Base-by-base conservation (phyloP, 1,140 invertebrate species). In the Caenorhabditis elegans region DNA sequence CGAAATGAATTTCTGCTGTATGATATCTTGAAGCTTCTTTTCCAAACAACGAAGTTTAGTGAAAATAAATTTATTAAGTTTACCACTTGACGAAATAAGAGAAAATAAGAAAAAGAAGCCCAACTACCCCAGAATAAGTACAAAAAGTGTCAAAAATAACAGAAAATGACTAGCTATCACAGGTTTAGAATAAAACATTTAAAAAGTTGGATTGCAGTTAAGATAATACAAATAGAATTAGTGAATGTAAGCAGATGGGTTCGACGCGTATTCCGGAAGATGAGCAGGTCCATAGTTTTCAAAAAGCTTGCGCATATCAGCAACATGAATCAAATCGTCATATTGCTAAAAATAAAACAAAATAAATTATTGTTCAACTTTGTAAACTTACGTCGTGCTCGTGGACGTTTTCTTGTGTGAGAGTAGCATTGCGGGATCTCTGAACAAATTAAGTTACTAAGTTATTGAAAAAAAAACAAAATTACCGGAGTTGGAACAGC, bases 221-320 rank as follows among this genome's bases (percentile, higher is more conserved):
- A 34, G n/a, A 17, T 3, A 3, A 34, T 3, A 34, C 15, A 34
- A 55, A 55, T 8, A 60, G 3, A 60, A 60, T 70, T 39, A 70
- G 34, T 70, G 60, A 70, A 70, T 70, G 60, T 70, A 70, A 39
- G 31, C 60, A 39, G 28, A 70, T 36, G 34, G 60, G 39, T 31
- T 22, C n/a, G 60, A 70, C 19, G 60, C 60, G 60, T 70, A 70
- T 70, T 70, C 60, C 60, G 60, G 60, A 70, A 70, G 60, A 70
- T 70, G 60, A 22, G 60, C 60, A 10, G 60, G 60, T 39, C 60
- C 60, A 39, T 39, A 39, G n/a, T 36, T 70, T 70, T 70, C 60
- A 17, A 70, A 70, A 24, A 70, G 60, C n/a, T 43, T 70, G 19
- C 60, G 60, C 31, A 39, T 39, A 39, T 70, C 60, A 39, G 60